Conservation (phyloP, 1,140 invertebrate genomes). For the Harlomillsia oculata region DNA sequence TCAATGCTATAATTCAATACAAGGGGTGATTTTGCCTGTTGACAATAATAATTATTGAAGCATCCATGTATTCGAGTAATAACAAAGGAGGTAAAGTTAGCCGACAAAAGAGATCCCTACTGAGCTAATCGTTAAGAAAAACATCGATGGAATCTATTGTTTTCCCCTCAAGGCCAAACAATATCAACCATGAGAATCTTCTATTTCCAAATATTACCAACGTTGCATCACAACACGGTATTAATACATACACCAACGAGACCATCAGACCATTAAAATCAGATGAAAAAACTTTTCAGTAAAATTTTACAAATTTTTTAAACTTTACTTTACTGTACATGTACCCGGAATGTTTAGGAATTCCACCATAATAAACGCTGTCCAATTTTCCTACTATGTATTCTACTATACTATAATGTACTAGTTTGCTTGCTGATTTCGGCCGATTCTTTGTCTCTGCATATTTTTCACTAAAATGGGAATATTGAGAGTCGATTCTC, state of each 20-base stretch:
- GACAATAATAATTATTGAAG: conserved; percentile 34
- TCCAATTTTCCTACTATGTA: too few relatives aligned
- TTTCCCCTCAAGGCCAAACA: conserved; percentile 27
- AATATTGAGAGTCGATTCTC: neutral
- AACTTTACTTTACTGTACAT: neutral
- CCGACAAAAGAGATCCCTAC: conserved; percentile 34
- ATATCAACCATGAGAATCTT: conserved; percentile 27
- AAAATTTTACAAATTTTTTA: too few relatives aligned
- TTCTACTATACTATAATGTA: too few relatives aligned
- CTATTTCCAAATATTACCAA: conserved; percentile 3
- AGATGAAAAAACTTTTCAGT: neutral
- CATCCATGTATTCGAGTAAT: conserved; percentile 22
- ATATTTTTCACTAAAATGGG: too few relatives aligned
- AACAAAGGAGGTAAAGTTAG: conserved; percentile 23
- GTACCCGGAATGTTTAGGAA: neutral
- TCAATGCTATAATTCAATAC: conserved; percentile 23
- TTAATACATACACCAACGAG: neutral
- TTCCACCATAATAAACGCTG: neutral
- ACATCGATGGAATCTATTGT: conserved; percentile 35
- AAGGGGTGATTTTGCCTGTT: conserved; percentile 25
- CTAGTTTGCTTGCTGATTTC: too few relatives aligned
- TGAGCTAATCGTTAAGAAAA: conserved; percentile 34
- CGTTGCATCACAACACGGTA: neutral
- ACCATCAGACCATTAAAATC: neutral
- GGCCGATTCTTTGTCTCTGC: too few relatives aligned